Evolutionary conservation across 2,113 vertebrate species (phyloP).

Genomic region (Charina bottae): DNA sequence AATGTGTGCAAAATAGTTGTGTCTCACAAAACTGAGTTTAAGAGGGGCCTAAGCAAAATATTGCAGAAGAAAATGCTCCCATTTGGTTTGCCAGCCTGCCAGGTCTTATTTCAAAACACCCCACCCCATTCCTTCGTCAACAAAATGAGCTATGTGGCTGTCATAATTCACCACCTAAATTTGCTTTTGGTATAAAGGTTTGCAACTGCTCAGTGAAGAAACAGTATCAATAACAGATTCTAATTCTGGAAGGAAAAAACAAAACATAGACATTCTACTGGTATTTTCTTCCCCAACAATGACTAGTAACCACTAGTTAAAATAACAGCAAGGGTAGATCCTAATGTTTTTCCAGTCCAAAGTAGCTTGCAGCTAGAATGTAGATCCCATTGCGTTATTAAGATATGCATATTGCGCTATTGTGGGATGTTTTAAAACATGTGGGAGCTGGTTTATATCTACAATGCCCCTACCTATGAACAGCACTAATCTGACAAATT

Average conservation of each 20-base stretch:
- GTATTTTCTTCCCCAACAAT: neutral
- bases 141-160: too few relatives aligned
- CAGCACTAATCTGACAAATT: neutral
- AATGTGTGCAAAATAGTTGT: neutral
- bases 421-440: neutral
- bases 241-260: neutral
- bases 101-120: neutral
- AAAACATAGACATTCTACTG: neutral
- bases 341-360: neutral
- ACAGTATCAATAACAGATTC: neutral
- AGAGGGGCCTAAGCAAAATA: neutral
- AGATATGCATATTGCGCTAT: neutral
- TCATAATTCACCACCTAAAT: neutral
- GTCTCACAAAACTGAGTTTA: neutral
- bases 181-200: neutral
- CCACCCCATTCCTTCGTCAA: neutral
- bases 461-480: neutral
- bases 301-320: neutral
- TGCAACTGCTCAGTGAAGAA: neutral
- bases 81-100: neutral
- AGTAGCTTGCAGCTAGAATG: neutral
- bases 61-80: neutral
- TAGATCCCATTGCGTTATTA: neutral
- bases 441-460: neutral
- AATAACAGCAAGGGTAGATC: neutral